A percentile compares a stretch with the other conserved stretches of the same genome.
phyloP scores from a whole-genome alignment of 2,888 invertebrate genomes.

The Erannis defoliaria region DNA sequence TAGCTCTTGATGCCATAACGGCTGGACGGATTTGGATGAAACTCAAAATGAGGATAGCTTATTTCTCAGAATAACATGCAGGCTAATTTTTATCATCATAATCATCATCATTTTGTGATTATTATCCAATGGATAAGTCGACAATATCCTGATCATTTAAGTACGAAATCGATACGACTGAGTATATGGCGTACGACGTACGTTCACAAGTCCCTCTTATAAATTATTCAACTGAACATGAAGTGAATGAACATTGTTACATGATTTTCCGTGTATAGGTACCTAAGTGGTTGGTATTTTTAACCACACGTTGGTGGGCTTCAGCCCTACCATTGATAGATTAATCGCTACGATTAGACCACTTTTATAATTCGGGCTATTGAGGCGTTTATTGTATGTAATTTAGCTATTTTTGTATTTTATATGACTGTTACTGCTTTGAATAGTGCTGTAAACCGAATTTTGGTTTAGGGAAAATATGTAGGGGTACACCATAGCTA shows the following conservation, averaged over 20 bases:
- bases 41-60: too few species aligned
- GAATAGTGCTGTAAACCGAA: slow-evolving; percentile 32
- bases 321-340: slow-evolving; percentile 36
- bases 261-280: slow-evolving; percentile 13
- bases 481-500: slow-evolving; percentile 3
- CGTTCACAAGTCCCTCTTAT: slow-evolving; percentile 1
- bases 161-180: slow-evolving; percentile 1
- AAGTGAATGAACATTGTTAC: slow-evolving; percentile 29
- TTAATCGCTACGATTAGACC: slow-evolving; percentile 39
- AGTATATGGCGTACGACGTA: not conserved
- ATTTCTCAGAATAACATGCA: too few species aligned
- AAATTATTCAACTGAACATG: slow-evolving; percentile 15
- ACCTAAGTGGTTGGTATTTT: slow-evolving; percentile 31
- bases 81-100: too few species aligned
- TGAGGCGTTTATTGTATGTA: slow-evolving; percentile 43
- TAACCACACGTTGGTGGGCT: slow-evolving; percentile 26
- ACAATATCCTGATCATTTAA: slow-evolving; percentile 4
- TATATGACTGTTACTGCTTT: slow-evolving; percentile 32
- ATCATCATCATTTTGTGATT: too few species aligned
- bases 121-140: slow-evolving; percentile 6
- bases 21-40: too few species aligned
- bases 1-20: too few species aligned
- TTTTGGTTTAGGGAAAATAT: slow-evolving; percentile 10
- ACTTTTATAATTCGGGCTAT: slow-evolving; percentile 43
- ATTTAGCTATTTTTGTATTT: slow-evolving; percentile 44